Evolutionary conservation across 2,888 invertebrate genomes (phyloP).

Genomic region (Bruchidius siliquastri): DNA sequence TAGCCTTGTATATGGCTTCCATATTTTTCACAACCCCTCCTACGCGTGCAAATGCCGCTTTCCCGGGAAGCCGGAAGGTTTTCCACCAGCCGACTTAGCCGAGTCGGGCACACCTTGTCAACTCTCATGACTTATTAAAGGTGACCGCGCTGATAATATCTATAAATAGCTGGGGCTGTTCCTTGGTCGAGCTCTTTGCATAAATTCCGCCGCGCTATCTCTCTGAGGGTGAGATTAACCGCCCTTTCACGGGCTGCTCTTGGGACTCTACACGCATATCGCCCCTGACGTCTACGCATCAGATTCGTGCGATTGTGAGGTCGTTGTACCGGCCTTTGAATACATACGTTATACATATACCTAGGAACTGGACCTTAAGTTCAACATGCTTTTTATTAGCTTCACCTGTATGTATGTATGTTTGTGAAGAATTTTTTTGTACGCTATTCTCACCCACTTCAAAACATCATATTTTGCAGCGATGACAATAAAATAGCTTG

Average conservation of each 20-base stretch:
- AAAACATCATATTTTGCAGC: too few species aligned
- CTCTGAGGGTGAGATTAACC: background rate
- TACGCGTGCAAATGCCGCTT: background rate
- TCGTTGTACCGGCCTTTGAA: background rate
- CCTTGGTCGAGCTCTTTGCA: background rate
- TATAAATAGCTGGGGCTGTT: slow-evolving; percentile 17
- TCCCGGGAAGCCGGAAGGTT: slow-evolving; percentile 10
- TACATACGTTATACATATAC: too few species aligned
- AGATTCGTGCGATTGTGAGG: background rate
- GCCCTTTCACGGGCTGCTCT: background rate
- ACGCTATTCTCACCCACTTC: too few species aligned
- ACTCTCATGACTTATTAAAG: slow-evolving; percentile 26
- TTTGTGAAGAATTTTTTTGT: too few species aligned
- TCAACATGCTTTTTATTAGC: too few species aligned
- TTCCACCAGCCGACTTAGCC: slow-evolving; percentile 6
- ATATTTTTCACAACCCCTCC: too few species aligned
- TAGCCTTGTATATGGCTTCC: too few species aligned
- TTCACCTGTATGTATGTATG: too few species aligned
- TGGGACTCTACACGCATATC: background rate
- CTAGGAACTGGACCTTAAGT: too few species aligned
- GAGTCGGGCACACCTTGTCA: slow-evolving; percentile 16
- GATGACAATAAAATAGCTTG: too few species aligned
- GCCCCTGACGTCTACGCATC: background rate
- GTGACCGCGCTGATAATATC: slow-evolving; percentile 27
- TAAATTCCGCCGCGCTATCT: background rate